Evolutionary conservation across 1,140 invertebrate genomes (phyloP), one percentile per base, ranked within the genome.

Genomic region (Papilio xuthus): DNA sequence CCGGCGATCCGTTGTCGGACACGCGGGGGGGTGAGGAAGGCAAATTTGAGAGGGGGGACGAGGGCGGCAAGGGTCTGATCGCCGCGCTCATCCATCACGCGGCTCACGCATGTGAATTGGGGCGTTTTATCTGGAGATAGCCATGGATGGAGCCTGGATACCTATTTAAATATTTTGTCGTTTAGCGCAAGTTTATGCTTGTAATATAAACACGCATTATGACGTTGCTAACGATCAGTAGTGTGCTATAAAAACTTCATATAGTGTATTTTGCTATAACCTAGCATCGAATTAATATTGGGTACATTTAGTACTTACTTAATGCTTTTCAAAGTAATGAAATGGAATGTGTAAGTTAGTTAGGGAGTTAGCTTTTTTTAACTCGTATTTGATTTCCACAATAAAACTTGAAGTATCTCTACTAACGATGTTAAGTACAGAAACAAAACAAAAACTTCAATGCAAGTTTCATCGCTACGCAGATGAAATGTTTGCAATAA

Each of bases 81-180:
- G 90, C 87, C 86, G 88, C 87, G 86, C 92, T 92, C 92, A 93
- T 93, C 92, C 92, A 93, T 93, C 92, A 93, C 91, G 82, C 84
- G 86, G 85, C 91, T 90, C 92, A 92, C 92, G 90, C 92, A 92
- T 93, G 92, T 93, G 92, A 93, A 93, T 89, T 88, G 89, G 91
- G 85, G 88, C 91, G 91, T 93, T 91, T 90, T 90, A 93, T 93
- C 92, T 90, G 88, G 82, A 91, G 92, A 92, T 92, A 92, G 91
- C 91, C 90, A 84, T 81, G 85, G 86, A 89, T 87, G 85, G 85
- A 88, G 88, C 86, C 84, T 86, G 84, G 88, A 89, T 90, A 89
- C 86, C 88, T 92, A 93, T 93, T 93, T 93, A 91, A 93, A 93
- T 92, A 92, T 92, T 92, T 89, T 87, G 90, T 90, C 89, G 90